Conservation (phyloP, 1,140 invertebrate species). For the Pygmarrhopalites habei region DNA sequence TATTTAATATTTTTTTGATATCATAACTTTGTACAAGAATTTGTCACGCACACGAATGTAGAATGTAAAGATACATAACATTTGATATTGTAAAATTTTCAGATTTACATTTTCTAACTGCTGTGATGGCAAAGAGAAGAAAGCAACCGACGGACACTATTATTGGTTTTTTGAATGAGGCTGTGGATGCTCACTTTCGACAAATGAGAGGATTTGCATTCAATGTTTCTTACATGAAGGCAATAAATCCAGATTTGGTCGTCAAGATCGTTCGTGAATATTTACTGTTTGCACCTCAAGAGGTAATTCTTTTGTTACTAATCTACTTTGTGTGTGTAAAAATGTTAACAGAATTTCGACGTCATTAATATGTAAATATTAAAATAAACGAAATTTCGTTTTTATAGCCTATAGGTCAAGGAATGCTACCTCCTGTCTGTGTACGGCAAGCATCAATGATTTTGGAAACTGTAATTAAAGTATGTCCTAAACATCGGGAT, state of each 20-base stretch:
- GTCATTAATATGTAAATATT: too few relatives aligned
- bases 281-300: slow-evolving; percentile 62
- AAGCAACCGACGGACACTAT: slow-evolving; percentile 49
- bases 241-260: slow-evolving; percentile 78
- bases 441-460: slow-evolving; percentile 56
- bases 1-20: too few relatives aligned
- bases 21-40: too few relatives aligned
- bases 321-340: not conserved
- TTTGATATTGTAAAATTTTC: too few relatives aligned
- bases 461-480: slow-evolving; percentile 63
- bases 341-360: too few relatives aligned
- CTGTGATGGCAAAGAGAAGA: slow-evolving; percentile 56
- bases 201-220: slow-evolving; percentile 57
- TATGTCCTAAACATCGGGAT: slow-evolving; percentile 71
- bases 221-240: slow-evolving; percentile 64
- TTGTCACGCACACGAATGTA: too few relatives aligned
- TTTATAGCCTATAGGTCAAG: slow-evolving; percentile 44
- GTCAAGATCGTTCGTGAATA: slow-evolving; percentile 70
- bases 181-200: slow-evolving; percentile 61
- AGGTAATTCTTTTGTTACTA: slow-evolving; percentile 40
- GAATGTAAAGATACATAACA: too few relatives aligned
- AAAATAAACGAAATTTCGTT: slow-evolving; percentile 19
- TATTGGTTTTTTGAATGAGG: slow-evolving; percentile 59
- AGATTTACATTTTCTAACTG: slow-evolving; percentile 59
- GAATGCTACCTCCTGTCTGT: slow-evolving; percentile 46